Conservation (phyloP, 2,113 vertebrate genomes). For the Heterotis niloticus region DNA sequence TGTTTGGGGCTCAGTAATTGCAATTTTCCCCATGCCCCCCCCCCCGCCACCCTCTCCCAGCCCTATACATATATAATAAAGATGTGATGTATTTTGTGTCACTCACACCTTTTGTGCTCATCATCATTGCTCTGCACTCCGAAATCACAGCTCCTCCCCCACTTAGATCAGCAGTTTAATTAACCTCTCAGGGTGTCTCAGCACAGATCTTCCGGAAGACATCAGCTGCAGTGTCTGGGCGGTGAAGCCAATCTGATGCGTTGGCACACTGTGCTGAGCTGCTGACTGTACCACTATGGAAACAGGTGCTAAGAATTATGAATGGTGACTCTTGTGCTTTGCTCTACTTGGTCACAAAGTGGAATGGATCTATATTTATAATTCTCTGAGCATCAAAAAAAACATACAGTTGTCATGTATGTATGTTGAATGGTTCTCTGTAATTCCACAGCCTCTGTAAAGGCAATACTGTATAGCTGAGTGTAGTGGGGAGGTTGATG, state of each 20-base stretch:
- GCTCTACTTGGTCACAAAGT: too few species aligned
- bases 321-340: too few species aligned
- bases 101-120: slow-evolving; percentile 21
- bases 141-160: background rate
- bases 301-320: background rate
- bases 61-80: background rate
- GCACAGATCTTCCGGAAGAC: background rate
- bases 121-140: slow-evolving; percentile 22
- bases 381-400: too few species aligned
- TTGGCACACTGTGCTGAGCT: background rate
- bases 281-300: background rate
- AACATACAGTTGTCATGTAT: too few species aligned
- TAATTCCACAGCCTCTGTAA: too few species aligned
- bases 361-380: too few species aligned
- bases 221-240: background rate
- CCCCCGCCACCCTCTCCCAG: background rate
- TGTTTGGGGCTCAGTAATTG: slow-evolving; percentile 16
- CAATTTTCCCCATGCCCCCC: slow-evolving; percentile 10
- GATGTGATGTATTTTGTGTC: slow-evolving; percentile 15
- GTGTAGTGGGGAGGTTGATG: too few species aligned
- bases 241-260: background rate
- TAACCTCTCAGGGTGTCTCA: slow-evolving; percentile 14
- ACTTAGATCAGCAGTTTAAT: slow-evolving; percentile 21
- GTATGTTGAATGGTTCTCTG: too few species aligned
- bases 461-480: too few species aligned